These are phyloP conservation scores for Apotomis turbidana DNA, from an alignment of 2,888 invertebrate species.

Conservation along the genomic window DNA sequence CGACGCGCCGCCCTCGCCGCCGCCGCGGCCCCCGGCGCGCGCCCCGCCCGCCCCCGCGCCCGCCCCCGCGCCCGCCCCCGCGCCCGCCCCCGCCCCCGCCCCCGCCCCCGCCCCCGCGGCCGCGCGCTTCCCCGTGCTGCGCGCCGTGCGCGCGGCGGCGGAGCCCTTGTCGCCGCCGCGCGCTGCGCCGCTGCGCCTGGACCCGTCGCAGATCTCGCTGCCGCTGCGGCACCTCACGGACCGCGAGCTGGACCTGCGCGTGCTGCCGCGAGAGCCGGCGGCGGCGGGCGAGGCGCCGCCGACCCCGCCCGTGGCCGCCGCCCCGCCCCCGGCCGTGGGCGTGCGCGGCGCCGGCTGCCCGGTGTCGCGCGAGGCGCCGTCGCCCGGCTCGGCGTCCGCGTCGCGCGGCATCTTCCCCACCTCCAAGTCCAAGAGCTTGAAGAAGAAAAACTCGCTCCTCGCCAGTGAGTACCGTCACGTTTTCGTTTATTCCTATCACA, in stretches of 20 bases:
- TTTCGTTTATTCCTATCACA: not conserved
- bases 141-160: conserved; percentile 49
- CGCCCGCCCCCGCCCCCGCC: conserved; percentile 50
- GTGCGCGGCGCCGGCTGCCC: conserved; percentile 61
- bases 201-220: conserved; percentile 60
- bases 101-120: conserved; percentile 39
- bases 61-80: conserved; percentile 38
- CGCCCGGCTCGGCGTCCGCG: conserved; percentile 61
- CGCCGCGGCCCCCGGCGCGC: conserved; percentile 58
- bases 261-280: conserved; percentile 61
- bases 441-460: conserved; percentile 89
- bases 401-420: conserved; percentile 83
- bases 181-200: conserved; percentile 47
- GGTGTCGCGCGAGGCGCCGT: conserved; percentile 48
- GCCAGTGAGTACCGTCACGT: conserved; percentile 84
- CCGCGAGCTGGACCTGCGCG: conserved; percentile 67
- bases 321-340: conserved; percentile 43
- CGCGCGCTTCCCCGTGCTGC: conserved; percentile 51
- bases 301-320: conserved; percentile 30
- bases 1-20: conserved; percentile 38
- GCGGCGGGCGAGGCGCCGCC: no score
- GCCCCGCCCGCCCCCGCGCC: conserved; percentile 52
- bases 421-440: conserved; percentile 85
- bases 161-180: conserved; percentile 52
- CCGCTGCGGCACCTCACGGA: conserved; percentile 66